Evolutionary conservation across 2,888 invertebrate genomes (phyloP).

Genomic region (Autographa gamma): DNA sequence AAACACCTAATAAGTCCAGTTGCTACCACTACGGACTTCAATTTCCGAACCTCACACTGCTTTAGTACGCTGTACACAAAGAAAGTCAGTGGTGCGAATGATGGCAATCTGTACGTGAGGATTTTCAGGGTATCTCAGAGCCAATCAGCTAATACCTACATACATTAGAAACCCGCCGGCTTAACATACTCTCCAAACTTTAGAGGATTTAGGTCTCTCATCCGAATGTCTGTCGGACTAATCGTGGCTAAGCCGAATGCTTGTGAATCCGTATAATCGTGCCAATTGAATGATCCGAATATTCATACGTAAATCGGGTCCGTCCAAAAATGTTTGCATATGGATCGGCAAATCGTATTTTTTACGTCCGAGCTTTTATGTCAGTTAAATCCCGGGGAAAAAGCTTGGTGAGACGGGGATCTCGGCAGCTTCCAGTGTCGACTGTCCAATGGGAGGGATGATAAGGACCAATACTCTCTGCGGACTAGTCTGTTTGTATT

Average conservation of each 20-base stretch:
- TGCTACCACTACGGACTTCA: background rate
- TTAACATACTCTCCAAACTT: conserved; percentile 47
- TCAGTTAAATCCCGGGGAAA: conserved; percentile 53
- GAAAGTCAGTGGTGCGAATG: conserved; percentile 22
- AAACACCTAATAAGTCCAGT: background rate
- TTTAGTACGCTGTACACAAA: conserved; percentile 17
- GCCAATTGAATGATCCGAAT: conserved; percentile 44
- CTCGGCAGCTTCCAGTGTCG: conserved; percentile 39
- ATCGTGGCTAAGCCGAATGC: conserved; percentile 44
- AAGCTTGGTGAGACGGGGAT: conserved; percentile 50
- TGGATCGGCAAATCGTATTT: conserved; percentile 44
- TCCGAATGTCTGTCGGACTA: conserved; percentile 48
- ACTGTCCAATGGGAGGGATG: conserved; percentile 54
- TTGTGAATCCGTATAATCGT: conserved; percentile 48
- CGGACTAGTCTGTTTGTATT: conserved; percentile 48
- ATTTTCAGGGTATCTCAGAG: conserved; percentile 41
- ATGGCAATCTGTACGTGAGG: conserved; percentile 36
- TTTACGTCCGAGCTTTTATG: conserved; percentile 47
- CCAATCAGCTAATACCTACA: conserved; percentile 49
- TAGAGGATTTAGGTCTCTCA: conserved; percentile 52
- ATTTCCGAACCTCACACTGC: background rate
- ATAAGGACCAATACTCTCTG: conserved; percentile 58
- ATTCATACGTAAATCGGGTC: conserved; percentile 51
- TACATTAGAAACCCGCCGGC: conserved; percentile 32
- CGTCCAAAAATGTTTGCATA: conserved; percentile 47